phyloP scores from a whole-genome alignment of 2,888 invertebrate genomes.

The Hybos culiciformis region DNA sequence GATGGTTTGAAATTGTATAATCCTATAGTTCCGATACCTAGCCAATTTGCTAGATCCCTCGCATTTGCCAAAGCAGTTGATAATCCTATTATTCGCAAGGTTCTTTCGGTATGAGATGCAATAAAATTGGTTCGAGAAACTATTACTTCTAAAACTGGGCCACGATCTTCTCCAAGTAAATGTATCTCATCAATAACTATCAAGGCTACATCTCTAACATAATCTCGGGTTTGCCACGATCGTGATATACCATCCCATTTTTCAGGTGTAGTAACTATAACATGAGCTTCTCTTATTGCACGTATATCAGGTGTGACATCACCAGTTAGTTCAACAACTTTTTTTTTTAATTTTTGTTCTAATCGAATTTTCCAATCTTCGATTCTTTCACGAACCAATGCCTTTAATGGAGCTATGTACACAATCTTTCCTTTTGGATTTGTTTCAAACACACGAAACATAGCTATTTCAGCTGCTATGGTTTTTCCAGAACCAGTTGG shows the following conservation, averaged over 20 bases:
- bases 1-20: constrained; percentile 96
- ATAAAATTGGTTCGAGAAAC: constrained; percentile 96
- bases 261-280: constrained; percentile 98
- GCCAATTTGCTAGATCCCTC: constrained; percentile 90
- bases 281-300: constrained; percentile 69
- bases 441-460: constrained; percentile 77
- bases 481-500: constrained; percentile 87
- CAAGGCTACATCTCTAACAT: constrained; percentile 79
- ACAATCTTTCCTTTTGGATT: constrained; percentile 77
- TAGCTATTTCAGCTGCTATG: constrained; percentile 93
- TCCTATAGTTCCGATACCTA: constrained; percentile 77
- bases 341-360: constrained; percentile 55
- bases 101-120: constrained; percentile 69
- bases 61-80: constrained; percentile 98
- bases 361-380: constrained; percentile 85
- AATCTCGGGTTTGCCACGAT: constrained; percentile 93
- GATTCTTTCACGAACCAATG: constrained; percentile 90
- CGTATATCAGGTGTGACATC: constrained; percentile 72
- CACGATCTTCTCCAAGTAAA: constrained; percentile 79
- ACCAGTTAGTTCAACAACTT: constrained; percentile 92
- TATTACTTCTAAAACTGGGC: constrained; percentile 90
- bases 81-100: constrained; percentile 80
- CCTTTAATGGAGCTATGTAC: constrained; percentile 97
- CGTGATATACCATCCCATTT: constrained; percentile 99
- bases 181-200: constrained; percentile 99